Evolutionary conservation across 2,113 vertebrate genomes (phyloP), one percentile per base, ranked within the genome.

Genomic region (Etia nguti): DNA sequence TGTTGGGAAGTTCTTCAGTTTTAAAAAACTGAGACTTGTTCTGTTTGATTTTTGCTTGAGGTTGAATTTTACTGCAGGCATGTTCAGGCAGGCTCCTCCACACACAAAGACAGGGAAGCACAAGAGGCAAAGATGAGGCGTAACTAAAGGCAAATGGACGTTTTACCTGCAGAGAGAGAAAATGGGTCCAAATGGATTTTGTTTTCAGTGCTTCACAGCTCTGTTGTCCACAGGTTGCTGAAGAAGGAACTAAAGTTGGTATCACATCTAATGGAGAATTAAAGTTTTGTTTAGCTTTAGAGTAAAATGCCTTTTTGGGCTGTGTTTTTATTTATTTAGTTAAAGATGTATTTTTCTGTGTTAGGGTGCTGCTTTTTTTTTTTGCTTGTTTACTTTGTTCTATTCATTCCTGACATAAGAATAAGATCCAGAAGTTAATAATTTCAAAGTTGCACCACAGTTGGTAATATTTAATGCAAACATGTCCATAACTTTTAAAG

Each of bases 281-380:
- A 1, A 11, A 62, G 36, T 34, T 62, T 36, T 62, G 59, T 62
- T 62, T 20, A 0, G 59, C 29, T 62, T 62, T 34, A 11, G 16
- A 34, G 59, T 60, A 36, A 9, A 36, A 8, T 36, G 7, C 36
- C 8, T 36, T 36, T 36, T 36, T 36, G 57, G 8, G 0, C 16
- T 34, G 9, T 60, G 8, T 60, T 34, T 34, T 62, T 65, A n/a
- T 38, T n/a, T n/a, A n/a, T n/a, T n/a, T n/a, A n/a, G n/a, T n/a
- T n/a, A n/a, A n/a, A n/a, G n/a, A n/a, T n/a, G n/a, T n/a, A n/a
- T n/a, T n/a, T n/a, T n/a, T n/a, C n/a, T n/a, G n/a, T n/a, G n/a
- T n/a, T 0, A n/a, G 18, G 18, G 31, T 12, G 60, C n/a, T n/a
- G n/a, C n/a, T 9, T 3, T 59, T 10, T 3, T 29, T 2, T 60